Percentiles rank a stretch among this genome's conserved stretches.
Evolutionary conservation across 2,113 vertebrate species (phyloP).

Genomic region (Copsychus sechellarum): DNA sequence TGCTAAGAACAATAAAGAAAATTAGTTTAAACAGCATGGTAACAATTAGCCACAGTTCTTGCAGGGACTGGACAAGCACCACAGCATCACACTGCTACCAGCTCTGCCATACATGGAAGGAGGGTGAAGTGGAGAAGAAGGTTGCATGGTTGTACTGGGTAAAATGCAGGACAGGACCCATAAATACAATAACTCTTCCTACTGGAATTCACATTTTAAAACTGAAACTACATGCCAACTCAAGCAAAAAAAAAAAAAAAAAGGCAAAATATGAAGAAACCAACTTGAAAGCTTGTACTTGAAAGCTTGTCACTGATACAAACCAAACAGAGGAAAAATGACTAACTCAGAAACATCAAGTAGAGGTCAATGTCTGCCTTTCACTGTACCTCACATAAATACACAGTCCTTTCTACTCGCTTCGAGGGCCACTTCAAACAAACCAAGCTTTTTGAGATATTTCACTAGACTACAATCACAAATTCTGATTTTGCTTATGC

Average conservation of each 20-base stretch:
- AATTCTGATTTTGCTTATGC: neutral
- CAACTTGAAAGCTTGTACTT: conserved; percentile 30
- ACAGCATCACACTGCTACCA: neutral
- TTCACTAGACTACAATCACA: neutral
- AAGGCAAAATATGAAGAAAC: neutral
- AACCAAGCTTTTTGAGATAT: conserved; percentile 8
- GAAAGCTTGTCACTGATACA: conserved; percentile 13
- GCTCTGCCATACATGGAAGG: neutral
- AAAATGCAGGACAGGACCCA: neutral
- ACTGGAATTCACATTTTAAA: neutral
- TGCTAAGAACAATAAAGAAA: conserved; percentile 7
- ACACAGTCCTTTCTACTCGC: neutral
- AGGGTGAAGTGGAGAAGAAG: neutral
- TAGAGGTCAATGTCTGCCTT: conserved; percentile 21
- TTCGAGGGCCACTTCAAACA: neutral
- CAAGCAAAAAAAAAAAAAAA: neutral
- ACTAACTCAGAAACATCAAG: conserved; percentile 27
- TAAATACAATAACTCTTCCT: neutral
- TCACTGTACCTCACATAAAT: conserved; percentile 1
- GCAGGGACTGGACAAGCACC: neutral
- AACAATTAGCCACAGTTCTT: neutral
- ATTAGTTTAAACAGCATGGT: neutral
- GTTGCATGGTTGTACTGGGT: neutral
- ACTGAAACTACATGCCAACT: neutral
- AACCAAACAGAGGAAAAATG: neutral